Conservation (phyloP, 2,888 invertebrate species). For the Trachelus iudaicus region DNA sequence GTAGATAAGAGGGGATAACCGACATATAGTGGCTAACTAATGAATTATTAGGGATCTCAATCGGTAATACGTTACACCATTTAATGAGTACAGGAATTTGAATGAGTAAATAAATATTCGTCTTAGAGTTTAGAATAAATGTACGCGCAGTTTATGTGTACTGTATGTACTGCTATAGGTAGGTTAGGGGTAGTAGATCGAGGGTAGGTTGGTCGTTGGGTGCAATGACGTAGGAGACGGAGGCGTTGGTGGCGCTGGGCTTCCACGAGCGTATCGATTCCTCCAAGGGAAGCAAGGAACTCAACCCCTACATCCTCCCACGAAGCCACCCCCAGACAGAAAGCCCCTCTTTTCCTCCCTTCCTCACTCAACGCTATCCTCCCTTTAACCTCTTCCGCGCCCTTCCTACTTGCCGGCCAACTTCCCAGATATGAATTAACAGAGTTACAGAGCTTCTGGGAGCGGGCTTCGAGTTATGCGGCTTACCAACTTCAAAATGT, state of each 20-base stretch:
- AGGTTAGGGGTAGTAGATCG: constrained; percentile 2
- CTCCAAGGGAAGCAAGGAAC: constrained; percentile 39
- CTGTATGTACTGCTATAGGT: constrained; percentile 2
- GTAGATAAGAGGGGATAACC: too few species aligned
- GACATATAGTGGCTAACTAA: too few species aligned
- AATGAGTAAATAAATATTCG: neutral
- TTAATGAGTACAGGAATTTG: neutral
- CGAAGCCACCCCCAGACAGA: constrained; percentile 20
- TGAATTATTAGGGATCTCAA: too few species aligned
- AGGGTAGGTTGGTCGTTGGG: constrained; percentile 42
- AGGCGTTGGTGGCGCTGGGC: constrained; percentile 62
- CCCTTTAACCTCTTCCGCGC: constrained; percentile 10
- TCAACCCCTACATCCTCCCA: constrained; percentile 26
- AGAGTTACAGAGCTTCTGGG: constrained; percentile 56
- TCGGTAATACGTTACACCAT: too few species aligned
- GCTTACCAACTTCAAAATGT: constrained; percentile 60
- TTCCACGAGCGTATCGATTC: constrained; percentile 63
- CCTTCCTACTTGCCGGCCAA: constrained; percentile 39
- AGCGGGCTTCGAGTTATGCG: constrained; percentile 52
- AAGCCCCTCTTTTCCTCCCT: constrained; percentile 3
- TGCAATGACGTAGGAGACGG: constrained; percentile 61
- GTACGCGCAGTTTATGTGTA: neutral
- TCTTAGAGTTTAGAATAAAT: neutral
- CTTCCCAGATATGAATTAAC: constrained; percentile 65
- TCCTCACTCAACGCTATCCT: neutral